Base-by-base conservation (phyloP, 2,797 vertebrate genomes). In the Myotis planiceps region DNA sequence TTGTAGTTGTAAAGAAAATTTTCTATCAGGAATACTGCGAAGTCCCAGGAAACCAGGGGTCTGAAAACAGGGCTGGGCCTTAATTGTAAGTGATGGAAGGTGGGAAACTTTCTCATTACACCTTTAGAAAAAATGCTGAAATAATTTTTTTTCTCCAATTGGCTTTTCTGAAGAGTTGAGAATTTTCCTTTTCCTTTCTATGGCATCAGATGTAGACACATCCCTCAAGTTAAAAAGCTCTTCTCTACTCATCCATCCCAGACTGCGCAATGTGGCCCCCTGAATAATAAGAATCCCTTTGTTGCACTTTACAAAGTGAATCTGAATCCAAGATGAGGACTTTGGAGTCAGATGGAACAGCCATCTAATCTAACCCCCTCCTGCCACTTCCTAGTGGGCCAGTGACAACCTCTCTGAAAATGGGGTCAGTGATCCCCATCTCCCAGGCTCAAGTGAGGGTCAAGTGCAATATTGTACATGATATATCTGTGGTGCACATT, bases 51-150 rank as follows among this genome's bases (percentile, higher is more conserved):
- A 94, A 88, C 49, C 2, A 32, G 19, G 58, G 69, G 5, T 8
- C 21, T 65, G 42, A 34, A 55, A 55, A 82, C 55, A 90, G 34
- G 85, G 51, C 63, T 65, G 86, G 74, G 75, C 34, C 86, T 92
- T 95, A 88, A 83, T 78, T 86, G 58, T 34, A 72, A 78, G 29
- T 45, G 91, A 93, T 49, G 66, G 92, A 80, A 92, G 21, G 78
- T 25, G 21, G 83, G 60, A 68, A 87, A 29, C 3, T 47, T 88
- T 74, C 76, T 84, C 49, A 42, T 55, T 53, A 45, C 13, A 58
- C 79, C 65, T 97, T 95, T 83, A 93, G 91, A 88, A 63, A 88
- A 96, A 58, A 95, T 0, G 29, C 39, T 75, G 29, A 74, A 84
- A 29, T 25, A 55, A 55, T 10, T 27, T 58, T 0, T 75, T 14